Evolutionary conservation across 2,888 invertebrate species (phyloP), one percentile per base, ranked within the genome.

Genomic region (Lasius fuliginosus): DNA sequence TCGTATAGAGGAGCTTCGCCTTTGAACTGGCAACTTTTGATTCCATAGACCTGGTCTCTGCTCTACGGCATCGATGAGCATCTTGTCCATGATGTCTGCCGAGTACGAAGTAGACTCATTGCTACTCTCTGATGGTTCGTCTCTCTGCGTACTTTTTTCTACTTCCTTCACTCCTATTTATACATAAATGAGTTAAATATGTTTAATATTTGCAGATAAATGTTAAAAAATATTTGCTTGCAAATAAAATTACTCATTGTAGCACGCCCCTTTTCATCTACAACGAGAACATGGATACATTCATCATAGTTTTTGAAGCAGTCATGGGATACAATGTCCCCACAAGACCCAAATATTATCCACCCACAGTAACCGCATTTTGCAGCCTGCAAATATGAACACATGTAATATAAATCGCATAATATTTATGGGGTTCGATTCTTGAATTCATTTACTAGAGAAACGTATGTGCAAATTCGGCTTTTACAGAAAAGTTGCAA

Each of bases 21-120:
- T 65, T 42, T 65, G 1, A 65, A 65, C 40, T 65, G 65, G 65
- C 65, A 65, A 65, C 23, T 65, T 65, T 65, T 65, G 40, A 42
- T 65, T 65, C 65, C 65, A 65, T 42, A 65, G 65, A 65, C 40
- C 40, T 65, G 40, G 33, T 64, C 62, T 64, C 33, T 64, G 62
- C 33, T 64, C 62, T 64, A 64, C 33, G 9, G 62, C 33, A 23
- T 65, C 40, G 1, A 65, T 42, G 40, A 65, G 65, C 65, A 65
- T 65, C 65, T 65, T 42, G 15, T 65, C 65, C 42, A 65, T 65
- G 6, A 23, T 27, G 15, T 65, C 40, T 42, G 65, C 65, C 8
- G 65, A 40, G 3, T 65, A 40, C 23, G 6, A 2, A 65, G 65
- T 65, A 65, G 40, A 65, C 12, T 65, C 40, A 65, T 65, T 65